These are phyloP conservation scores for Cyphomyrmex costatus DNA, from an alignment of 1,140 invertebrate genomes.

Conservation along the genomic window DNA sequence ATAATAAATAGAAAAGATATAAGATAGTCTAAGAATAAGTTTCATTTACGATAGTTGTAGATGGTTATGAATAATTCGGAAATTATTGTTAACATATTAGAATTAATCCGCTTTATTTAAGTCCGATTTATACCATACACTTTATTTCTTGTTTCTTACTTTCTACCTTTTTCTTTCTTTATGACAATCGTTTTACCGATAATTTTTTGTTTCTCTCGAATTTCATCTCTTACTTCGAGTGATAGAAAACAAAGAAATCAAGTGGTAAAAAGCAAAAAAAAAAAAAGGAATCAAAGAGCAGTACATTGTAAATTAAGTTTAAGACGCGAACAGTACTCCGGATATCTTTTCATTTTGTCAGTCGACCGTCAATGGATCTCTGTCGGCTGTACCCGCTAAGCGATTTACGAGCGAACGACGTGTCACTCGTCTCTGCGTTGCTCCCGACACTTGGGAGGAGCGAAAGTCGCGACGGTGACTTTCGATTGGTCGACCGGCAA, in stretches of 20 bases:
- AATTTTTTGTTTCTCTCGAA: too few species aligned
- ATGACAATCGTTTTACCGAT: too few species aligned
- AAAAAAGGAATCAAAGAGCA: too few species aligned
- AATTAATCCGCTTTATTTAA: too few species aligned
- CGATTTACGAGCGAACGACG: slow-evolving; percentile 65
- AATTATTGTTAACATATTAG: neutral
- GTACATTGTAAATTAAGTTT: too few species aligned
- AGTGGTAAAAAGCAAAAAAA: too few species aligned
- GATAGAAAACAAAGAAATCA: too few species aligned
- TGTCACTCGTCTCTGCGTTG: slow-evolving; percentile 61
- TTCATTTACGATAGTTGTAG: neutral
- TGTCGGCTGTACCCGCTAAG: slow-evolving; percentile 30
- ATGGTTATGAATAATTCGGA: neutral
- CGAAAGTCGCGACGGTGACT: slow-evolving; percentile 53
- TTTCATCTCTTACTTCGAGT: too few species aligned
- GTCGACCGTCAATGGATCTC: slow-evolving; percentile 53
- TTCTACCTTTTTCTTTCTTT: too few species aligned
- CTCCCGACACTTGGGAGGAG: slow-evolving; percentile 78
- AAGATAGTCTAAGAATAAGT: neutral
- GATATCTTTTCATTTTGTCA: neutral
- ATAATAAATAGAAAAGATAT: neutral
- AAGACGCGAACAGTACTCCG: neutral
- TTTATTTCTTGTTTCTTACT: too few species aligned
- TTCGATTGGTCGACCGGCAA: slow-evolving; percentile 76
- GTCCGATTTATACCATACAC: too few species aligned